phyloP scores from a whole-genome alignment of 1,140 invertebrate species.

The Leptestheria dahalacensis region DNA sequence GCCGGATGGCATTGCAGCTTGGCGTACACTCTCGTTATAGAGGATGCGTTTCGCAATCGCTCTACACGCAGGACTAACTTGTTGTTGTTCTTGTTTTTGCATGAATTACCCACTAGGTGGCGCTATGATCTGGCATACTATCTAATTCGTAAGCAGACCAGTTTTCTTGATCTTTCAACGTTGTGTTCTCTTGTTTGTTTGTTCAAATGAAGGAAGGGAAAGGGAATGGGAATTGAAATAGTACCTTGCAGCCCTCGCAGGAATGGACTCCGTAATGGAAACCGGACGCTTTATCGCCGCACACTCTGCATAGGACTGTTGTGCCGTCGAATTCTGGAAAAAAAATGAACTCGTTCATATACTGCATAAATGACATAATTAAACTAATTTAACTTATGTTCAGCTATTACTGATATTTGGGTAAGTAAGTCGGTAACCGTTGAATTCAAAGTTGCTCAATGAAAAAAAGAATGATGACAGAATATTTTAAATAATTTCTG shows the following conservation, averaged over 20 bases:
- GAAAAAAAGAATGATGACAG: background rate
- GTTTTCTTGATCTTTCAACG: background rate
- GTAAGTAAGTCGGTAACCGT: no score
- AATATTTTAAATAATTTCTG: background rate
- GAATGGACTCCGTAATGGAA: conserved; percentile 99
- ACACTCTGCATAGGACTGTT: conserved; percentile 93
- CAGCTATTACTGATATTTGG: background rate
- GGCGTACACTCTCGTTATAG: no score
- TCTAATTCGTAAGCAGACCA: background rate
- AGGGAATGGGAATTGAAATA: conserved; percentile 20
- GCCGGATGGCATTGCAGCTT: no score
- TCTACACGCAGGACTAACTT: no score
- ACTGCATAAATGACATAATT: background rate
- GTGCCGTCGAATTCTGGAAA: conserved; percentile 96
- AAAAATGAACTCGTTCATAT: conserved; percentile 1
- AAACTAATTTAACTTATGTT: background rate
- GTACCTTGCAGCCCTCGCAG: conserved; percentile 99
- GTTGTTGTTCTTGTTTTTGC: no score
- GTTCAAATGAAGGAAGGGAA: no score
- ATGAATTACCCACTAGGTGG: background rate
- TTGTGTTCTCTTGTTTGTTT: no score
- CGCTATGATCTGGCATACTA: background rate
- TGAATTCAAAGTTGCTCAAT: background rate
- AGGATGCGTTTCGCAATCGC: no score
- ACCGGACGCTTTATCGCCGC: conserved; percentile 95